phyloP scores from a whole-genome alignment of 2,888 invertebrate species.

The Drosophila mimica region DNA sequence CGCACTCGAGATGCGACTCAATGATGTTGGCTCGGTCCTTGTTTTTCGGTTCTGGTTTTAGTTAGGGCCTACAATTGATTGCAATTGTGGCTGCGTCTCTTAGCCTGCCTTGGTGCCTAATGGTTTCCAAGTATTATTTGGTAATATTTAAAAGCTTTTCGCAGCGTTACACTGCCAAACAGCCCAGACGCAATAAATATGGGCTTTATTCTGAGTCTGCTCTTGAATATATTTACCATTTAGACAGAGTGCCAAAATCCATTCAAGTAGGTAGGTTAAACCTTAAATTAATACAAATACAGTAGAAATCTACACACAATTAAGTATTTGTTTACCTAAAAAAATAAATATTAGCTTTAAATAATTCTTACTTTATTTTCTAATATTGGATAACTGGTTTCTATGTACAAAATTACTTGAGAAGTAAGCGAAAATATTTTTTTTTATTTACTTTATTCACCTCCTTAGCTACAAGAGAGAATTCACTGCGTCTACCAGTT shows the following conservation, averaged over 20 bases:
- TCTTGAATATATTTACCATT: conserved; percentile 3
- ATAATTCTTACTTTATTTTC: neutral
- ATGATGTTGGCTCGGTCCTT: conserved; percentile 20
- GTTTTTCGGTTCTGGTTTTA: neutral
- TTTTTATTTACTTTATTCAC: neutral
- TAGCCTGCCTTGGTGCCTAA: conserved; percentile 37
- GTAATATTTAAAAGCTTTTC: conserved; percentile 14
- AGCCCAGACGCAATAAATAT: conserved; percentile 8
- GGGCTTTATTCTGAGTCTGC: neutral
- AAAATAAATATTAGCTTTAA: neutral
- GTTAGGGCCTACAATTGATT: conserved; percentile 14
- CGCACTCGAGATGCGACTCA: conserved; percentile 47
- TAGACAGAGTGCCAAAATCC: neutral
- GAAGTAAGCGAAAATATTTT: neutral
- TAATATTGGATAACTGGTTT: neutral
- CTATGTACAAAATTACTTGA: neutral
- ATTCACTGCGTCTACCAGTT: neutral
- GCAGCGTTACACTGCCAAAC: neutral
- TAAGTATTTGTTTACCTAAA: neutral
- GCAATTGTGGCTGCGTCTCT: conserved; percentile 16
- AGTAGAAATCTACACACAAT: neutral
- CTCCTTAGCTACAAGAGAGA: neutral
- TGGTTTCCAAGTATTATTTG: conserved; percentile 24
- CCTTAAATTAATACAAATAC: neutral
- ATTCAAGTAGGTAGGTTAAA: neutral